Evolutionary conservation across 2,113 vertebrate genomes (phyloP).

Genomic region (Microtus montanus): DNA sequence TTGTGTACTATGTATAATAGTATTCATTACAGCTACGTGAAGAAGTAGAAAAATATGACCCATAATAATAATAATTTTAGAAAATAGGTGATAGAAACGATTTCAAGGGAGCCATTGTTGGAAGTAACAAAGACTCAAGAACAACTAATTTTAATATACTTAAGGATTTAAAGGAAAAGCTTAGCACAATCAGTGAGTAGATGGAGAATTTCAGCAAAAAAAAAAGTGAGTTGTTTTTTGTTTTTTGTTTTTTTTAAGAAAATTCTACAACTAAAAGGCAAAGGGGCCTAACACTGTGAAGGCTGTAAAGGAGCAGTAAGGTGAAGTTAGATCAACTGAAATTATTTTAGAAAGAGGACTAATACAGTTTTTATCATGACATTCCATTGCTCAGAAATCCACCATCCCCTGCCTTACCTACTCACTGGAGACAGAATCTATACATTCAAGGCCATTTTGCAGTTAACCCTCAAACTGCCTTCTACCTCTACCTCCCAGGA

Average conservation of each 20-base stretch:
- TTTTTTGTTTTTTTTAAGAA: background rate
- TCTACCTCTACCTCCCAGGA: background rate
- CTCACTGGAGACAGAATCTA: constrained; percentile 11
- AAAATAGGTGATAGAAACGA: background rate
- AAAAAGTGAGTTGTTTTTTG: background rate
- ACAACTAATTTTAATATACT: background rate
- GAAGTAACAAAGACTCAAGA: background rate
- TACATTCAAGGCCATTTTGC: background rate
- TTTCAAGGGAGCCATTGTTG: background rate
- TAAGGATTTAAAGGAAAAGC: constrained; percentile 26
- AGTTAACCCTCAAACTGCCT: background rate
- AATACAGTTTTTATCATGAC: background rate
- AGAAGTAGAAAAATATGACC: constrained; percentile 13
- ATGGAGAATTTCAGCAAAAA: background rate
- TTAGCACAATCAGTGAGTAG: background rate
- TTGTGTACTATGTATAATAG: background rate
- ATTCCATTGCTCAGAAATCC: constrained; percentile 4
- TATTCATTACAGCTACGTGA: background rate
- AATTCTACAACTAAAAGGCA: background rate
- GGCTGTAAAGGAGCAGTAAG: background rate
- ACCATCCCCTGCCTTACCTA: background rate
- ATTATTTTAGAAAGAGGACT: background rate
- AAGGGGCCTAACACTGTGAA: background rate
- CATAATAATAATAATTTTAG: background rate
- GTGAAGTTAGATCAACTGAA: background rate